phyloP scores from a whole-genome alignment of 2,888 invertebrate genomes.

The Galeruca laticollis region DNA sequence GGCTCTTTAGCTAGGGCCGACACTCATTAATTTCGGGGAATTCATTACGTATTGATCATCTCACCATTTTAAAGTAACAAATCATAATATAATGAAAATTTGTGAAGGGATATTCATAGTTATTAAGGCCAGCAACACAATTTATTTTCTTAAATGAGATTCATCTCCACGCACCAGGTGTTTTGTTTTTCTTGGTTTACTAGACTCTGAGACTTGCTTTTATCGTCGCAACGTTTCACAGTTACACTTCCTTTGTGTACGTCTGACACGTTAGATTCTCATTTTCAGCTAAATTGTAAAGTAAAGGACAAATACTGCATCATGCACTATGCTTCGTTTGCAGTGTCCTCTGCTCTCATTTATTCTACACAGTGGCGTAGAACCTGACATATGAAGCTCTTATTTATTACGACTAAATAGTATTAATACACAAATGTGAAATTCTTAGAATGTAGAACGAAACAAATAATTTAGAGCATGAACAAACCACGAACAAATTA shows the following conservation, averaged over 20 bases:
- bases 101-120: too few species aligned
- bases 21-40: too few species aligned
- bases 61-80: too few species aligned
- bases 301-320: constrained; percentile 16
- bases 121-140: neutral
- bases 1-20: too few species aligned
- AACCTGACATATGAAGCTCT: neutral
- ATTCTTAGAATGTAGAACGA: too few species aligned
- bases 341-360: constrained; percentile 17
- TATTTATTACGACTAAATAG: neutral
- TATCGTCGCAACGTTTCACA: neutral
- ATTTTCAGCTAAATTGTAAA: constrained; percentile 16
- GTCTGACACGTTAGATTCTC: constrained; percentile 20
- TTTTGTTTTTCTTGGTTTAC: neutral
- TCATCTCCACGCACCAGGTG: neutral
- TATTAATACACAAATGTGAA: too few species aligned
- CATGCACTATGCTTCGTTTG: constrained; percentile 21
- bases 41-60: too few species aligned
- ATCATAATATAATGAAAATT: too few species aligned
- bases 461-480: too few species aligned
- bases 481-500: too few species aligned
- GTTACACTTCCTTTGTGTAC: constrained; percentile 14
- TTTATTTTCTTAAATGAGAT: neutral
- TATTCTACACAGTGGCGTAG: constrained; percentile 13
- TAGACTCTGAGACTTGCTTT: neutral